Percentiles rank a stretch among this genome's conserved stretches.
These are phyloP conservation scores for Bryconaethiops microstoma DNA, from an alignment of 2,797 vertebrate genomes.

Conservation along the genomic window DNA sequence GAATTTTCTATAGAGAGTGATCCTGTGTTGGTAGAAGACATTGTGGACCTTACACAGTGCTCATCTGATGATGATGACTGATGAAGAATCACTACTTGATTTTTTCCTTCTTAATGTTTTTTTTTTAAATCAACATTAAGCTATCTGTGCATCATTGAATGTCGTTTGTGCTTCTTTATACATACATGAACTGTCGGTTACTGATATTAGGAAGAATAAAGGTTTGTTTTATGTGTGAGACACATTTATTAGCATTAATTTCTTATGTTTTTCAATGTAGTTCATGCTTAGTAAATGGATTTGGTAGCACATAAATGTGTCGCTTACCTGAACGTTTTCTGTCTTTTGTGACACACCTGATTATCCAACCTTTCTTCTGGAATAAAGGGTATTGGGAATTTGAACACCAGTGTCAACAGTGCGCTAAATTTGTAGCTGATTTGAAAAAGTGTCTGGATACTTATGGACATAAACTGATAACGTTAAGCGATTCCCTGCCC, in stretches of 20 bases:
- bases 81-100: conserved; percentile 45
- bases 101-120: not conserved
- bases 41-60: conserved; percentile 84
- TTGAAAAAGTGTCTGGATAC: not conserved
- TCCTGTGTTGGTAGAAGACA: not conserved
- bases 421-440: too few species aligned
- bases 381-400: not conserved
- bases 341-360: too few species aligned
- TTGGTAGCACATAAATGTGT: not conserved
- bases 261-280: not conserved
- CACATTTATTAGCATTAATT: not conserved
- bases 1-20: conserved; percentile 11
- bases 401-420: not conserved
- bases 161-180: conserved; percentile 12
- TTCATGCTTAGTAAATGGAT: not conserved
- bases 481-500: too few species aligned
- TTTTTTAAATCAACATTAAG: not conserved
- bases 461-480: too few species aligned
- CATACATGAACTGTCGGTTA: not conserved
- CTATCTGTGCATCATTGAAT: too few species aligned
- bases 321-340: not conserved
- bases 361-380: not conserved
- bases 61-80: conserved; percentile 75
- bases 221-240: conserved; percentile 16
- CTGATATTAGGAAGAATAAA: conserved; percentile 7